Conservation (phyloP, 2,888 invertebrate genomes). For the Pristionchus arcanus region DNA sequence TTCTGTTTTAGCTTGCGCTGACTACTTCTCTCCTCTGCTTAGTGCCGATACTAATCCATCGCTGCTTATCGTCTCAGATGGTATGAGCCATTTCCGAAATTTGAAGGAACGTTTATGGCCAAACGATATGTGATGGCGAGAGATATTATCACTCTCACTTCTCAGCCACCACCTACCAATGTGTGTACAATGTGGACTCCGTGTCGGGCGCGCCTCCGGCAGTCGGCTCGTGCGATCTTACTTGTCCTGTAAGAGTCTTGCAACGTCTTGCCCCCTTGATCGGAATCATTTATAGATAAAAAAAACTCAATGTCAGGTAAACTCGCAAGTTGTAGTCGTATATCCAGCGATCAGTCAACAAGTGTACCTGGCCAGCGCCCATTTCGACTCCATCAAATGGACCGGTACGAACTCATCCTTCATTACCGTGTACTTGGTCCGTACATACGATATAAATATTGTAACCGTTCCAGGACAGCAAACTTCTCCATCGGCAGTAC, state of each 20-base stretch:
- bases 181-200: neutral
- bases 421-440: too few relatives aligned
- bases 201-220: neutral
- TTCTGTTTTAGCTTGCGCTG: neutral
- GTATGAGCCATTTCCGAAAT: neutral
- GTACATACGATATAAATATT: too few relatives aligned
- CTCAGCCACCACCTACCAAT: neutral
- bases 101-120: too few relatives aligned
- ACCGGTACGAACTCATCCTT: too few relatives aligned
- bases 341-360: neutral
- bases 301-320: neutral
- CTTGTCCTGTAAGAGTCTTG: neutral
- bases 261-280: too few relatives aligned
- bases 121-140: neutral
- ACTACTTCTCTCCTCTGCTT: neutral
- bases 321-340: neutral
- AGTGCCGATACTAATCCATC: neutral
- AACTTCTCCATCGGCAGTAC: neutral
- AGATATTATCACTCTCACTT: too few relatives aligned
- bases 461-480: neutral
- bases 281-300: too few relatives aligned
- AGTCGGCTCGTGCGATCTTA: neutral
- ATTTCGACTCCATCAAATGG: neutral
- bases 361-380: neutral
- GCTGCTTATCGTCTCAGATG: neutral